These are phyloP conservation scores for Hemiprocne comata DNA, from an alignment of 2,113 vertebrate genomes.

Conservation along the genomic window DNA sequence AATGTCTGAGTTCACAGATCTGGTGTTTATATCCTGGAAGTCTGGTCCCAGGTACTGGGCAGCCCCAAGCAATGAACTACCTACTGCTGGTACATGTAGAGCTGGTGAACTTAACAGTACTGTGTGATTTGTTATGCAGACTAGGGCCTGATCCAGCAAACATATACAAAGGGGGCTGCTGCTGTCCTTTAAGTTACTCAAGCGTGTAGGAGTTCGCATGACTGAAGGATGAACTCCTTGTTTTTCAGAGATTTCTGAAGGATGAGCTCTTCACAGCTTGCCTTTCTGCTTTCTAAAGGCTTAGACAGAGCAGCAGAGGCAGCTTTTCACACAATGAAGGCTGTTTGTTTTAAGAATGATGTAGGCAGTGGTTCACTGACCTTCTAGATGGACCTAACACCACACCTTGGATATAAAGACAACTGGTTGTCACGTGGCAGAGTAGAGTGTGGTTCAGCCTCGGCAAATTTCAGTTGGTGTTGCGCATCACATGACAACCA, in stretches of 20 bases:
- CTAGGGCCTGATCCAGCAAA: background rate
- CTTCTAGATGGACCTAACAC: background rate
- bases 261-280: background rate
- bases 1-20: background rate
- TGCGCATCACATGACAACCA: background rate
- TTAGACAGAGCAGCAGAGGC: background rate
- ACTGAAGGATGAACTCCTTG: background rate
- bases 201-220: background rate
- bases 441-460: background rate
- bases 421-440: fast-evolving
- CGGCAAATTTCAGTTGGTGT: background rate
- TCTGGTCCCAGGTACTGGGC: background rate
- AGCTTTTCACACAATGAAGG: fast-evolving
- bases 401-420: background rate
- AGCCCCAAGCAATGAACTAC: background rate
- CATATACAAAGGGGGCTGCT: fast-evolving
- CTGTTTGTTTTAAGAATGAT: background rate
- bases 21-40: background rate
- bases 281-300: background rate
- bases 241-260: background rate
- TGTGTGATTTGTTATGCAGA: background rate
- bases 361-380: fast-evolving
- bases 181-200: background rate
- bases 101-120: background rate
- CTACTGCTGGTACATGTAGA: fast-evolving